Conservation (phyloP, 2,888 invertebrate genomes). For the Xestobium rufovillosum region DNA sequence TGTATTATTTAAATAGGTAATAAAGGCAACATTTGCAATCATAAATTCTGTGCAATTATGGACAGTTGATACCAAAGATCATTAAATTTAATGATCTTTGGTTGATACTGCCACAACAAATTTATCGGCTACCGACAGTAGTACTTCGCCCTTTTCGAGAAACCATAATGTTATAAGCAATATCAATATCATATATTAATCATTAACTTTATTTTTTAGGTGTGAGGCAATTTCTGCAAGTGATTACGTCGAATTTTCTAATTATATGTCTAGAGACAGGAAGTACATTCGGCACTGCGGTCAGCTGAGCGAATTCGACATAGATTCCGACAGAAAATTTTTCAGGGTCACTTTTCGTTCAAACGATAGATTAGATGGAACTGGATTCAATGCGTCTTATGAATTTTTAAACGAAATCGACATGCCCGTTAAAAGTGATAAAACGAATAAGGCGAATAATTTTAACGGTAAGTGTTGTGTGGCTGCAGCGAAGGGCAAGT, state of each 20-base stretch:
- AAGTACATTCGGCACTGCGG: slow-evolving; percentile 88
- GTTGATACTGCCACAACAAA: background rate
- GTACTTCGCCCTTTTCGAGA: too few relatives aligned
- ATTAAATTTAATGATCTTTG: background rate
- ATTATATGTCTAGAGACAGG: slow-evolving; percentile 83
- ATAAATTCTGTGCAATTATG: too few relatives aligned
- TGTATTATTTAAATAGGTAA: too few relatives aligned
- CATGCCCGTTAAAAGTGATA: slow-evolving; percentile 43
- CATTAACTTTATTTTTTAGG: slow-evolving; percentile 45
- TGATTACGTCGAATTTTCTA: slow-evolving; percentile 95
- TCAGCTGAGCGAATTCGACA: slow-evolving; percentile 68
- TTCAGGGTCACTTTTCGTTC: slow-evolving; percentile 92
- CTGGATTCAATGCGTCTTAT: slow-evolving; percentile 89
- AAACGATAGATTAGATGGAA: slow-evolving; percentile 87
- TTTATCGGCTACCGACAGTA: too few relatives aligned
- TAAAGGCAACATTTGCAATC: too few relatives aligned
- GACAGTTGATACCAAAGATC: too few relatives aligned
- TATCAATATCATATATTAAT: slow-evolving; percentile 1
- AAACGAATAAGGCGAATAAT: slow-evolving; percentile 21
- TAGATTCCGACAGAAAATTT: slow-evolving; percentile 84
- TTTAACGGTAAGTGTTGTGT: slow-evolving; percentile 21
- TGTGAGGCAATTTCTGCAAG: slow-evolving; percentile 87
- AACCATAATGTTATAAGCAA: too few relatives aligned
- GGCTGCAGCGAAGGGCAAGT: slow-evolving; percentile 1
- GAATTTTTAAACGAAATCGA: slow-evolving; percentile 72